A percentile compares a stretch with the other conserved stretches of the same genome.
Conservation (phyloP, 2,113 vertebrate genomes). For the Eurystomus gularis region DNA sequence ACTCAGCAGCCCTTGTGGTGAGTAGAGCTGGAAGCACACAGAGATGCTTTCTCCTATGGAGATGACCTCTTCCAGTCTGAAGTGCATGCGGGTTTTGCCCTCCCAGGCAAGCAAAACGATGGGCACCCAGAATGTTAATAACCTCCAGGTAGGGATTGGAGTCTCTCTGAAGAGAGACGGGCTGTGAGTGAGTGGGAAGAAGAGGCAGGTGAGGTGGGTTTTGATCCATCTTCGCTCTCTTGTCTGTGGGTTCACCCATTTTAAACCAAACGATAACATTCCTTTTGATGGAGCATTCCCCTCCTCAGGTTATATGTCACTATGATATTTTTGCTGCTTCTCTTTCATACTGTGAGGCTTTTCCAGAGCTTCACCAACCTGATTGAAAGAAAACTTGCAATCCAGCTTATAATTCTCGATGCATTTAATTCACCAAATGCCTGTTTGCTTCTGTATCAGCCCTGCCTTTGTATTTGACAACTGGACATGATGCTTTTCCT, state of each 20-base stretch:
- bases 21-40: background rate
- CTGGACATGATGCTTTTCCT: background rate
- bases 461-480: background rate
- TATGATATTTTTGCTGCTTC: background rate
- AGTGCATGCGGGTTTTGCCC: background rate
- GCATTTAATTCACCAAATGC: background rate
- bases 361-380: background rate
- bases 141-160: background rate
- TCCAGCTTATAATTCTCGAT: background rate
- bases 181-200: background rate
- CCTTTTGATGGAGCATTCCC: background rate
- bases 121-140: background rate
- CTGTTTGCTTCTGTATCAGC: background rate
- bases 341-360: background rate
- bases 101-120: background rate
- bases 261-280: background rate
- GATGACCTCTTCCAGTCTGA: background rate
- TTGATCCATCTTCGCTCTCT: background rate
- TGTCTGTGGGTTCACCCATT: background rate
- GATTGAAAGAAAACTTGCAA: background rate
- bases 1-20: fast-evolving
- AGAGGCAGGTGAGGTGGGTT: background rate
- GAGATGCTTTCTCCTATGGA: background rate
- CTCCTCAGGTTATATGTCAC: background rate
- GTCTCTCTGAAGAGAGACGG: background rate